phyloP scores from a whole-genome alignment of 1,140 invertebrate species.

The Ruditapes philippinarum region DNA sequence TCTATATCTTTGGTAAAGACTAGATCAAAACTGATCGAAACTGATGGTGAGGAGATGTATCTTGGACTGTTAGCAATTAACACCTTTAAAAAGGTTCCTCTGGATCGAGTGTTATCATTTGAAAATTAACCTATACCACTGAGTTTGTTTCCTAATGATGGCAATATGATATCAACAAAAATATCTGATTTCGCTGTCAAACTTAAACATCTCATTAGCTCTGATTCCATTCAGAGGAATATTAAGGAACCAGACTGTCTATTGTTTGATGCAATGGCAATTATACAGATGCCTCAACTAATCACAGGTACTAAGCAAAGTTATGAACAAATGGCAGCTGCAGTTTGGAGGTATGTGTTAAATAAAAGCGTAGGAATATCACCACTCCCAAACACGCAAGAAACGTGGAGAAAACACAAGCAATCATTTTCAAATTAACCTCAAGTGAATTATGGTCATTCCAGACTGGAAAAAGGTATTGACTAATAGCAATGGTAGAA shows the following conservation, averaged over 20 bases:
- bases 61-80: conserved; percentile 18
- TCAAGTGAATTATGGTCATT: neutral
- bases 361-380: neutral
- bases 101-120: neutral
- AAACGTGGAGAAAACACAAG: neutral
- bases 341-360: neutral
- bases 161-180: conserved; percentile 1
- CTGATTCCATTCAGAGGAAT: neutral
- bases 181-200: neutral
- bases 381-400: neutral
- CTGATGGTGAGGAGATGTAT: neutral
- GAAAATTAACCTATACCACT: conserved; percentile 10
- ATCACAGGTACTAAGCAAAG: neutral
- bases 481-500: neutral
- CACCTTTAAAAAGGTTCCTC: conserved; percentile 39
- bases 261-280: conserved; percentile 37
- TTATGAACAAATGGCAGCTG: conserved; percentile 6
- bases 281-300: neutral
- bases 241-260: neutral
- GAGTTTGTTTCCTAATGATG: conserved; percentile 42
- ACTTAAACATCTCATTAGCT: neutral
- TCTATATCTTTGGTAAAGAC: neutral
- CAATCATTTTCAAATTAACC: neutral
- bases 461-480: neutral
- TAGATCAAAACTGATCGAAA: neutral